A percentile compares a stretch with the other conserved stretches of the same genome.
Evolutionary conservation across 2,113 vertebrate genomes (phyloP).

Genomic region (Otis tarda): DNA sequence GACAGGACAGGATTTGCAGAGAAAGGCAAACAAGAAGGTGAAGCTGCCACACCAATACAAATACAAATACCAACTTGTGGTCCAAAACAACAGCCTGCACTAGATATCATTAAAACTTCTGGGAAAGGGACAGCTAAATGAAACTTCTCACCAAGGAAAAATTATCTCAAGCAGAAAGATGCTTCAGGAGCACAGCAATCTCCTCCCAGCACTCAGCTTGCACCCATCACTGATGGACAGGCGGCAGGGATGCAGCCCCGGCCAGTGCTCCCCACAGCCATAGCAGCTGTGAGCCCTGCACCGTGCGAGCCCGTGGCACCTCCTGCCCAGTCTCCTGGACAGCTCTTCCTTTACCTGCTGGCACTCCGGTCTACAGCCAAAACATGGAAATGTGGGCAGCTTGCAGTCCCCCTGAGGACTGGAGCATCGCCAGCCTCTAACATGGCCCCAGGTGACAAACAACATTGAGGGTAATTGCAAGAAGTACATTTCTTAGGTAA

Average conservation of each 20-base stretch:
- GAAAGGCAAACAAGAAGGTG: background rate
- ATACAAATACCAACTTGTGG: background rate
- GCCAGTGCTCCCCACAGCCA: background rate
- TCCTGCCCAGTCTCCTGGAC: background rate
- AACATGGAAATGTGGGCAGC: background rate
- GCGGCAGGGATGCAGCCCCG: background rate
- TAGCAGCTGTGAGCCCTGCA: background rate
- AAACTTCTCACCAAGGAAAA: background rate
- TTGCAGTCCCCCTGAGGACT: rapidly evolving
- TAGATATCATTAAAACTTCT: background rate
- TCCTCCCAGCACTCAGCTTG: background rate
- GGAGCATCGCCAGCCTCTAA: rapidly evolving
- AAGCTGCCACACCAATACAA: background rate
- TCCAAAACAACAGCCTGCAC: background rate
- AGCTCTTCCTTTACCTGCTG: background rate
- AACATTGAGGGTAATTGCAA: background rate
- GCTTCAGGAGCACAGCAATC: background rate
- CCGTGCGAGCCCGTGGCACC: background rate
- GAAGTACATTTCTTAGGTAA: background rate
- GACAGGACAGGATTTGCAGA: background rate
- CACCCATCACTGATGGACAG: rapidly evolving
- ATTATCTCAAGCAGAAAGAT: background rate
- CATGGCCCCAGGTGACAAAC: background rate
- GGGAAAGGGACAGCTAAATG: background rate
- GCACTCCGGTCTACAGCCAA: rapidly evolving